Evolutionary conservation across 2,888 invertebrate genomes (phyloP).

Genomic region (Megastigmus dorsalis): DNA sequence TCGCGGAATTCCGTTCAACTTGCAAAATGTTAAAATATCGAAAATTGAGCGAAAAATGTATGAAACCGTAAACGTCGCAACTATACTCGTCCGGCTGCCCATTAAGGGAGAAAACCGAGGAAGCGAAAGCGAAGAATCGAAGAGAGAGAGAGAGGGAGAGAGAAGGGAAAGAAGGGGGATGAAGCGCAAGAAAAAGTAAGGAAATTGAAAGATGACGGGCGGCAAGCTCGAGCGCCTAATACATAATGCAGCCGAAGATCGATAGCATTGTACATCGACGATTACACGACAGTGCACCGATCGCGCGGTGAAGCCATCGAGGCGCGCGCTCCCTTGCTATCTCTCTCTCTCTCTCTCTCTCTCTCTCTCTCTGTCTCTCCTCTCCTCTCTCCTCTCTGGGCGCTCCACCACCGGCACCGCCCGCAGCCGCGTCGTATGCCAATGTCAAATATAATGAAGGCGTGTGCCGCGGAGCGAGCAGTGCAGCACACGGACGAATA

Average conservation of each 20-base stretch:
- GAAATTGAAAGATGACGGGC: not conserved
- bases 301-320: slow-evolving; percentile 14
- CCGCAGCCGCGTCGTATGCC: not conserved
- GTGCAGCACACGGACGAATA: too few relatives aligned
- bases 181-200: not conserved
- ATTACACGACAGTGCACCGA: slow-evolving; percentile 40
- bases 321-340: too few relatives aligned
- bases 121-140: not conserved
- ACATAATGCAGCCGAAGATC: slow-evolving; percentile 29
- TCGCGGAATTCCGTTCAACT: too few relatives aligned
- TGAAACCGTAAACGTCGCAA: too few relatives aligned
- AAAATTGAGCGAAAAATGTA: too few relatives aligned
- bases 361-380: too few relatives aligned
- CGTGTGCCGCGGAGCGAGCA: too few relatives aligned
- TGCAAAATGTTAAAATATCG: too few relatives aligned
- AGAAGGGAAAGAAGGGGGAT: not conserved
- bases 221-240: not conserved
- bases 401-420: not conserved
- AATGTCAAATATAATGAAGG: slow-evolving; percentile 46
- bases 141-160: not conserved
- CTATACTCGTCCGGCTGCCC: too few relatives aligned
- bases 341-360: too few relatives aligned
- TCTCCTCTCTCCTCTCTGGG: too few relatives aligned
- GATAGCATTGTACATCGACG: slow-evolving; percentile 38
- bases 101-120: not conserved